Base-by-base conservation (phyloP, 35 echinoderm and acorn worm species). In the Eucidaris tribuloides region DNA sequence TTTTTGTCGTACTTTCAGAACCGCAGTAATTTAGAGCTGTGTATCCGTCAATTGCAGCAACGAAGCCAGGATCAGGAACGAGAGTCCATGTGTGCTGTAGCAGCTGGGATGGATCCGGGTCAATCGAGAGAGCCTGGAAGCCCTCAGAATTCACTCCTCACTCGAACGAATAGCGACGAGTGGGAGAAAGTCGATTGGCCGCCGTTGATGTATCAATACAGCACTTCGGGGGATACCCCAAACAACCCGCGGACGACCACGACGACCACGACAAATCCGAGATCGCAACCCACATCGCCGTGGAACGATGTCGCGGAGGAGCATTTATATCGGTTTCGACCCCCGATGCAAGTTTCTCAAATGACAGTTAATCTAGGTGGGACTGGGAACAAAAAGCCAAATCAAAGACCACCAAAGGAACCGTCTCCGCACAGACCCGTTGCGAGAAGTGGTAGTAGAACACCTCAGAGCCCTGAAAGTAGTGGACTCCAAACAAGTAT, bases 41-140 rank as follows among this genome's bases (percentile, higher is more conserved):
- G 66, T 22, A 72, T 72, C 33, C 37, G 27, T 14, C 66, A 72
- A 40, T 40, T 72, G 11, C 13, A 42, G 25, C 27, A 72, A 40
- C 28, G 40, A 72, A 72, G 66, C 24, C 66, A 72, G 66, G 66
- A 22, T 5, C 33, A 37, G 40, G 66, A 37, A 42, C 5, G 40
- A 24, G 32, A 72, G 5, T 40, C 66, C 66, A 72, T 72, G 66
- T 72, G 66, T 72, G 66, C 33, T 72, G 66, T 43, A 40, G 9
- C 66, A 37, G 66, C 66, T 40, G 66, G 66, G 43, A 72, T 72
- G 66, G 66, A 72, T 43, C 66, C 66, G 66, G 66, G 33, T 7
- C 60, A 63, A 63, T 33, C n/a, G n/a, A n/a, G n/a, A n/a, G n/a
- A n/a, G n/a, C n/a, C n/a, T n/a, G n/a, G n/a, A 72, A 52, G 9